Evolutionary conservation across 2,888 invertebrate genomes (phyloP).

Genomic region (Eurois occulta): DNA sequence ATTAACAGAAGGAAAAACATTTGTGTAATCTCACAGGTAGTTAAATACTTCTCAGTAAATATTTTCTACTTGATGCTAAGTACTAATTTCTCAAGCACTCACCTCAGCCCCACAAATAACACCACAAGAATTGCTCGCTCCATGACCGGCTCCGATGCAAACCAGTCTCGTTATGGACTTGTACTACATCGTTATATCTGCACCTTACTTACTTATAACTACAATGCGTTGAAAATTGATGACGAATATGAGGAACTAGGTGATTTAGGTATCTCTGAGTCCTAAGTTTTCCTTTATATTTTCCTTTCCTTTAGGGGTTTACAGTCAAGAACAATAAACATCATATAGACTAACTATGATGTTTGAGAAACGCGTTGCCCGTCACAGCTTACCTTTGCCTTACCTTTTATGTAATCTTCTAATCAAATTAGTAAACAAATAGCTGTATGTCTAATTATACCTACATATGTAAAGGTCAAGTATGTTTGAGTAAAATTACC

Average conservation of each 20-base stretch:
- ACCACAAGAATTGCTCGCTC: conserved; percentile 25
- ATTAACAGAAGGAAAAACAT: background rate
- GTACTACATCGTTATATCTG: conserved; percentile 28
- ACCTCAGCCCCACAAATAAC: conserved; percentile 49
- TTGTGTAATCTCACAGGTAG: background rate
- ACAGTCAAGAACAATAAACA: background rate
- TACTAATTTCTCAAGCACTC: conserved; percentile 30
- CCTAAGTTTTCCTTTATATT: background rate
- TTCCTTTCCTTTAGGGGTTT: conserved; percentile 22
- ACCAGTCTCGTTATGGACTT: conserved; percentile 48
- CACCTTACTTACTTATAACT: conserved; percentile 49
- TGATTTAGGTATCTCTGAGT: conserved; percentile 1
- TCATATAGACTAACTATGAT: background rate
- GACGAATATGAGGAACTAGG: conserved; percentile 53
- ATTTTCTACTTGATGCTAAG: background rate
- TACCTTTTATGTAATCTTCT: background rate
- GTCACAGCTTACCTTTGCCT: background rate
- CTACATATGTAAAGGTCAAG: conserved; percentile 1
- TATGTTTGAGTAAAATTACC: background rate
- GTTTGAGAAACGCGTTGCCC: background rate
- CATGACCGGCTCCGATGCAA: conserved; percentile 55
- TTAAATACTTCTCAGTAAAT: background rate
- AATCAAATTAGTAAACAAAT: background rate
- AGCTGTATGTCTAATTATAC: too few species aligned
- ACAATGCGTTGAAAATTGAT: conserved; percentile 47